These are phyloP conservation scores for Brachionus sp. DNA, from an alignment of 1,140 invertebrate genomes.

Conservation along the genomic window DNA sequence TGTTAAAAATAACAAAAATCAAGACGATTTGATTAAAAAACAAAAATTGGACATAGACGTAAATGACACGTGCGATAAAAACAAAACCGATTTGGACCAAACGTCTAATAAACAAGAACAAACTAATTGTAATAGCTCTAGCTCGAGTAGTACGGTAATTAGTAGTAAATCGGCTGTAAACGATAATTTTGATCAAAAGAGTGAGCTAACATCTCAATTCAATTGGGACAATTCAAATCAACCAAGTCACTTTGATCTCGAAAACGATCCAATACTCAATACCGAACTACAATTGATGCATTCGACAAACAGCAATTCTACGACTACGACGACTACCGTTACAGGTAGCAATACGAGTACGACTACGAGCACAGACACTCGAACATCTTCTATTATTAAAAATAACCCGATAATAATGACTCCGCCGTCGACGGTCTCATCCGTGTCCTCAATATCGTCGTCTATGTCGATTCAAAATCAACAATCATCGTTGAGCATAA, in stretches of 20 bases:
- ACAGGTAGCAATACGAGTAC: not conserved
- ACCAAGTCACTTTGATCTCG: conserved; percentile 18
- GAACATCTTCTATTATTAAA: not conserved
- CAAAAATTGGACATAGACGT: not conserved
- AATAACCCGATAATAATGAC: conserved; percentile 25
- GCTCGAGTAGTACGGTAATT: too few species aligned
- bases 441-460: conserved; percentile 10
- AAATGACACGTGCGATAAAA: not conserved
- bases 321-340: not conserved
- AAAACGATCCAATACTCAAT: conserved; percentile 39
- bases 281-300: conserved; percentile 17
- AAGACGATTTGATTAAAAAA: not conserved
- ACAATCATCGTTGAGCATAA: conserved; percentile 26
- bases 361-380: not conserved
- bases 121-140: too few species aligned
- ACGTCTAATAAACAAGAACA: not conserved
- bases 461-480: conserved; percentile 17
- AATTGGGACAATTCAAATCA: conserved; percentile 30
- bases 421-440: conserved; percentile 40
- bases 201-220: not conserved
- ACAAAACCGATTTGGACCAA: not conserved
- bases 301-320: not conserved
- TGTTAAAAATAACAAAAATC: not conserved
- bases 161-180: not conserved
- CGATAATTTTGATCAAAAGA: not conserved